Percentiles rank a stretch among this genome's conserved stretches.
phyloP scores from a whole-genome alignment of 2,113 vertebrate species.

The Steatornis caripensis region DNA sequence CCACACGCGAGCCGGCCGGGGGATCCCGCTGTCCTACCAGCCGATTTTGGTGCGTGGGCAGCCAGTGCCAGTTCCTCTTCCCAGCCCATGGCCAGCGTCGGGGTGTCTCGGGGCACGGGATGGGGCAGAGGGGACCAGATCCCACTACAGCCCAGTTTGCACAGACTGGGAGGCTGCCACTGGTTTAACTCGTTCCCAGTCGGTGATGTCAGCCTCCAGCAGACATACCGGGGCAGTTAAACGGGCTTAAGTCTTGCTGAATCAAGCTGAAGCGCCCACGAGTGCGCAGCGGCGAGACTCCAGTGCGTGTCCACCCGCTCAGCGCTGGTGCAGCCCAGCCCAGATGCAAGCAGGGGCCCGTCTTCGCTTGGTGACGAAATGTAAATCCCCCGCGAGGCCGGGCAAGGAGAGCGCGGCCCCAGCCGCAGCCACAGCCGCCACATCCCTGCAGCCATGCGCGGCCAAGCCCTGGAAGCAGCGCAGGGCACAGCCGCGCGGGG shows the following conservation, averaged over 20 bases:
- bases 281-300: not conserved
- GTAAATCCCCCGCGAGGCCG: not conserved
- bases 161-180: not conserved
- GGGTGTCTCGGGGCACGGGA: not conserved
- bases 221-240: not conserved
- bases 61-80: not conserved
- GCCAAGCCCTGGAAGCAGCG: not conserved
- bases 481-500: not conserved
- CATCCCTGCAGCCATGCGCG: accelerated
- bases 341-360: not conserved
- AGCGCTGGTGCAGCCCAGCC: not conserved
- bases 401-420: not conserved
- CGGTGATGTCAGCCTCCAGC: not conserved
- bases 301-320: not conserved
- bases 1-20: accelerated
- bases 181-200: constrained; percentile 8
- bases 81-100: accelerated
- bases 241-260: constrained; percentile 46
- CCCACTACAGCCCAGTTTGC: not conserved
- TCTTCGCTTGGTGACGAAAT: not conserved
- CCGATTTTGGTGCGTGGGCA: not conserved
- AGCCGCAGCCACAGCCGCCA: not conserved
- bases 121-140: not conserved
- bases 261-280: not conserved
- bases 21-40: not conserved